A percentile compares a stretch with the other conserved stretches of the same genome.
phyloP scores from a whole-genome alignment of 2,113 vertebrate species.

The Fregetta grallaria region DNA sequence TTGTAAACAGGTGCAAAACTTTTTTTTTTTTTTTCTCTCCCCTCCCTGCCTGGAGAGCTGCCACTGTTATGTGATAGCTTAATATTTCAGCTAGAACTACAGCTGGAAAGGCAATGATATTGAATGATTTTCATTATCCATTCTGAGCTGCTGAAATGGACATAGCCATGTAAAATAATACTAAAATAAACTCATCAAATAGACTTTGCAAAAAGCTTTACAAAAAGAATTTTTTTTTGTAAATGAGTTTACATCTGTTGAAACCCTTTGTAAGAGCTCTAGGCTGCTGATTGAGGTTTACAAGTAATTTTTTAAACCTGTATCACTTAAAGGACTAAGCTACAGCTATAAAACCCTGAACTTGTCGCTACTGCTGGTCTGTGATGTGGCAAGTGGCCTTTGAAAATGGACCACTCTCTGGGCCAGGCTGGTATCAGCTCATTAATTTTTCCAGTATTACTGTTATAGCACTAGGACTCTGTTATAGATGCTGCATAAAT shows the following conservation, averaged over 20 bases:
- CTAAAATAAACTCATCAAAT: not conserved
- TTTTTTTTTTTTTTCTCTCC: not conserved
- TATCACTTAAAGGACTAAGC: not conserved
- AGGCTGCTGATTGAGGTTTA: not conserved
- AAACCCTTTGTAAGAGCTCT: not conserved
- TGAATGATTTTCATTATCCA: conserved; percentile 13
- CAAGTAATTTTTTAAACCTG: not conserved
- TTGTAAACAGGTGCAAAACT: conserved; percentile 55
- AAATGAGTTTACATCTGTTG: not conserved
- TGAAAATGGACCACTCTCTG: fast-evolving
- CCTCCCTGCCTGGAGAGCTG: conserved; percentile 1
- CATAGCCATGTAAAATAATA: not conserved
- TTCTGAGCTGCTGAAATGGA: not conserved
- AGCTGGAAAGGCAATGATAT: conserved; percentile 47
- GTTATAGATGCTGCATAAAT: not conserved
- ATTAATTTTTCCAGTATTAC: fast-evolving
- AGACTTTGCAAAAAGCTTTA: not conserved
- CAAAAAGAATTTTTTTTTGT: not conserved
- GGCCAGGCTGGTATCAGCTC: not conserved
- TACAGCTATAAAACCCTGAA: not conserved
- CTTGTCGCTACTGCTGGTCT: not conserved
- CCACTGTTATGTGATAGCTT: conserved; percentile 52
- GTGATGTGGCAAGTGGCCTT: not conserved
- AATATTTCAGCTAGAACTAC: conserved; percentile 40
- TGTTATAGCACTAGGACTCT: fast-evolving